Evolutionary conservation across 2,113 vertebrate species (phyloP), one percentile per base, ranked within the genome.

Genomic region (Paradoxurus hermaphroditus): DNA sequence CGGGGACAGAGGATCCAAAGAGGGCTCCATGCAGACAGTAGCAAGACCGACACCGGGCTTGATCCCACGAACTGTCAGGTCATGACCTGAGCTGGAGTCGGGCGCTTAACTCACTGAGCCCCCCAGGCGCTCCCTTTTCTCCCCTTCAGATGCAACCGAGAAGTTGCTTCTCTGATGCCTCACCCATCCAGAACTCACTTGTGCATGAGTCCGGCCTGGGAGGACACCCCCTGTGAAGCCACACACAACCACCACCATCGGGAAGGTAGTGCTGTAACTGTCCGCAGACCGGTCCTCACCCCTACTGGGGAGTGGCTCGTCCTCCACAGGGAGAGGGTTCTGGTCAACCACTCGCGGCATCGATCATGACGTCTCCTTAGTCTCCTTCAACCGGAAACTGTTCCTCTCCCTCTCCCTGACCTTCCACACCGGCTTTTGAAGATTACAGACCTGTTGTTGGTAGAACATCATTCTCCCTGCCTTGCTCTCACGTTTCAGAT

Each of bases 261-360:
- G 19, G 53, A 12, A 19, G 81, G 9, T 14, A 39, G n/a, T 12
- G 3, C 34, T 19, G 13, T 63, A 34, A 44, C 59, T 34, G 31
- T 49, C 4, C 4, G 2, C 21, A 10, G 44, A 14, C 2, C 7
- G 0, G 0, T 31, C 25, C 81, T 18, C 81, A 29, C 15, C 18
- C 15, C 25, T 9, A 6, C 0, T 18, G 2, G 1, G 23, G 39
- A 75, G 3, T 7, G 15, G 36, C 56, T 12, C 3, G 1, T 36
- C 63, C 31, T 36, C 44, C 21, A 46, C 12, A 9, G 63, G 12
- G 44, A 49, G 34, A 86, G 34, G 34, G 13, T n/a, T 36, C 8
- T 0, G 7, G 39, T 27, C 34, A 16, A 11, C n/a, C 63, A 6
- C 8, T 49, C 44, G 18, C 1, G 27, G 53, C 23, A 18, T 16